Evolutionary conservation across 2,888 invertebrate genomes (phyloP), one percentile per base, ranked within the genome.

Genomic region (Sthenelais limicola): DNA sequence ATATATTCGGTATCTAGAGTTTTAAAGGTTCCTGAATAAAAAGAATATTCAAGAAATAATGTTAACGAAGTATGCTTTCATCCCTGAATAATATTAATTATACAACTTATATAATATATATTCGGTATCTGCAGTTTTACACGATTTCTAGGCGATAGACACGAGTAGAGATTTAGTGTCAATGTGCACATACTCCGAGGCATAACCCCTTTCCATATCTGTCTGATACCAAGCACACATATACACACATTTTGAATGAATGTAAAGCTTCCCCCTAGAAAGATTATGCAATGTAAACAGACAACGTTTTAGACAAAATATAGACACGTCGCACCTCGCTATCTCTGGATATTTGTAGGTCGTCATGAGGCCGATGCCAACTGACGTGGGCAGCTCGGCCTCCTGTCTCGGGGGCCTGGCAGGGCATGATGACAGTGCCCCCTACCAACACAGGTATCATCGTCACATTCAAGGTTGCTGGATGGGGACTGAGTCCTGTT

Each of bases 311-410:
- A n/a, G n/a, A n/a, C n/a, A n/a, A n/a, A n/a, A 33, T 15, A 28
- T 33, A 1, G 18, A 12, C 43, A 12, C 28, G 1, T n/a, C 56
- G 18, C 18, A 56, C 56, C 56, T 56, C 21, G 30, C 56, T 15
- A n/a, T 56, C 56, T 33, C 56, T 12, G 56, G 56, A 7, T 12
- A 56, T 33, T 9, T 30, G 30, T 18, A 18, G 26, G 7, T 18
- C 26, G 56, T 56, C 56, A 15, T 56, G 56, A 4, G 56, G 56
- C 18, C 56, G 30, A 18, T n/a, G 18, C 56, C 56, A 56, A 33
- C 32, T 2, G 56, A 24, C 56, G 56, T 56, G 56, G 1, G 56
- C 32, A 3, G 26, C 4, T 1, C 30, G 43, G 3, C 52, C 52
- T 30, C 21, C 30, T 15, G 12, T 15, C n/a, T n/a, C 18, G 9